Evolutionary conservation across 2,888 invertebrate species (phyloP), one percentile per base, ranked within the genome.

Genomic region (Diplazon laetatorius): DNA sequence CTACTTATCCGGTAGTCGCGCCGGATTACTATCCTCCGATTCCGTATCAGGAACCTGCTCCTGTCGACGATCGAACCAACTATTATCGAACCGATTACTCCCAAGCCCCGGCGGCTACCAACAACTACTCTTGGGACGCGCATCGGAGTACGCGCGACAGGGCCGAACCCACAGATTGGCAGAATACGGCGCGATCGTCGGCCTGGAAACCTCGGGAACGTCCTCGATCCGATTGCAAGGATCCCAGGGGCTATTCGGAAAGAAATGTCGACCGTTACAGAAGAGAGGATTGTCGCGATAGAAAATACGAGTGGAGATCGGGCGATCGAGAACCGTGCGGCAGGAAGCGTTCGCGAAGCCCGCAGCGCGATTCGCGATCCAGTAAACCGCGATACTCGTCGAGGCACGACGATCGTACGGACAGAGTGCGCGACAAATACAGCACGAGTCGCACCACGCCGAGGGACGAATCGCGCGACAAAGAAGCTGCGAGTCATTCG

Each of bases 261-360:
- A 71, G 55, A 12, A 72, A 52, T 42, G 44, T 12, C 10, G 30
- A 22, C 8, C 55, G 2, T 9, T 30, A n/a, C 62, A 52, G 39
- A 52, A 52, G 14, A n/a, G 66, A 73, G 6, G 37, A 12, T 22
- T 50, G 63, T 10, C 55, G 55, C 16, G 60, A 62, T 0, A 25
- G 70, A 20, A 76, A 62, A 50, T 73, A 55, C 2, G 57, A 73
- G 0, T 83, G 81, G 81, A 81, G 80, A 63, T 83, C 59, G 16
- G 72, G 59, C 22, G 82, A 82, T 2, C 78, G 72, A 55, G 80
- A 81, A 73, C 48, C 76, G 20, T 46, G 65, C 63, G 16, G 68
- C 4, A 82, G 82, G 42, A 83, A 81, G 74, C 83, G 85, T 35
- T 88, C 88, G 0, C 82, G 82, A 37, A 87, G 85, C 76, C 85